These are phyloP conservation scores for Drosophila insularis DNA, from an alignment of 1,140 invertebrate species.

Conservation along the genomic window DNA sequence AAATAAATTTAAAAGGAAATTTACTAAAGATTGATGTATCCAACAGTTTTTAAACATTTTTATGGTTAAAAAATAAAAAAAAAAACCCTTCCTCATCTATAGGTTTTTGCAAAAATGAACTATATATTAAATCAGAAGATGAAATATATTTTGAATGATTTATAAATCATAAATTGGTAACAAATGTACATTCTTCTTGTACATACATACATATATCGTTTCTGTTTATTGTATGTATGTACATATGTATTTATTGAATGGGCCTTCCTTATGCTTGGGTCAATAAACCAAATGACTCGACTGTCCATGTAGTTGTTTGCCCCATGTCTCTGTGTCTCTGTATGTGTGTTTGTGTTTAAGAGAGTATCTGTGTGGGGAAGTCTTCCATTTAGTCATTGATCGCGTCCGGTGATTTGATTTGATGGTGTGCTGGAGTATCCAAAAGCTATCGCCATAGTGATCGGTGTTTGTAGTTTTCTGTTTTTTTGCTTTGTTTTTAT, in stretches of 20 bases:
- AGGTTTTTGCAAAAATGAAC: too few species aligned
- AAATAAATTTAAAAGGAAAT: not conserved
- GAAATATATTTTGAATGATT: too few species aligned
- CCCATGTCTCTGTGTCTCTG: not conserved
- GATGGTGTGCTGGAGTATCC: constrained; percentile 18
- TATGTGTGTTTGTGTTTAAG: constrained; percentile 12
- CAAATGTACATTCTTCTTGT: constrained; percentile 21
- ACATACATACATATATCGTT: constrained; percentile 23
- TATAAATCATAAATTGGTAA: too few species aligned
- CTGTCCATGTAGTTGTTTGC: not conserved
- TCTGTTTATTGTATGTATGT: constrained; percentile 43
- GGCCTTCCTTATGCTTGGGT: constrained; percentile 45
- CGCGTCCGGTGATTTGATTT: constrained; percentile 59
- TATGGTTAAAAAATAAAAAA: too few species aligned
- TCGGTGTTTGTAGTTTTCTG: constrained; percentile 22
- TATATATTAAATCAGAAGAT: too few species aligned
- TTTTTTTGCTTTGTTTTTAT: constrained; percentile 60
- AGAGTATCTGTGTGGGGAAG: constrained; percentile 14
- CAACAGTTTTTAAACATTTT: too few species aligned
- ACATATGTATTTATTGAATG: constrained; percentile 48
- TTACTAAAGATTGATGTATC: not conserved
- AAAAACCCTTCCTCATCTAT: too few species aligned
- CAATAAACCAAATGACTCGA: constrained; percentile 67
- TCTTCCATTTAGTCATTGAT: constrained; percentile 64
- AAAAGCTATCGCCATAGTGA: constrained; percentile 18